Base-by-base conservation (phyloP, 2,113 vertebrate species). In the Hucho hucho region DNA sequence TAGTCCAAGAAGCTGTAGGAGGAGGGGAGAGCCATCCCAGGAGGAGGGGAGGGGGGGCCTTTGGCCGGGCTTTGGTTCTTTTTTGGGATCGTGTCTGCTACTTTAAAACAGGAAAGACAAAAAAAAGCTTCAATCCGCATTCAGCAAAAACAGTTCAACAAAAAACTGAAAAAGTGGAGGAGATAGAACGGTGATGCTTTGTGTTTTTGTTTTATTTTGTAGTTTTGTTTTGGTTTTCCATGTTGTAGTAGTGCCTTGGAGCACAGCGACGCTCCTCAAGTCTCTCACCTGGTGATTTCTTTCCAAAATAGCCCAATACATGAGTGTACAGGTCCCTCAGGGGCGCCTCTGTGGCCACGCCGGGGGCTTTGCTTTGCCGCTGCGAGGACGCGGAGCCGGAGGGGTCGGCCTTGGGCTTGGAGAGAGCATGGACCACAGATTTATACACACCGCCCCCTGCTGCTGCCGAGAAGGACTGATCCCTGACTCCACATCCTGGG, bases 251-350 rank as follows among this genome's bases (percentile, higher is more conserved):
- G 77, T 87, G 87, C 85, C 87, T 81, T 78, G 64, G 77, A 83
- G 81, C 80, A 53, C 37, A 53, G 49, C 4, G 49, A 18, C 16
- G 16, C 49, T 84, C 22, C 85, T 79, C 86, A 69, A 28, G 85
- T 86, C 95, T 95, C 98, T 99, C 98, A 99, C 98, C 98, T 99
- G 98, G 93, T 94, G 95, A 94, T 94, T 96, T 99, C 94, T 95
- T 96, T 96, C 98, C 98, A 97, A 99, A 99, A 98, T 99, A 99
- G 95, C 98, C 98, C 95, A 99, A 96, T 93, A 99, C 96, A 92
- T 98, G 97, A 93, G 96, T 94, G 96, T 98, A 99, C 94, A 99
- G 97, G 93, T 99, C 97, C 94, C 94, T 97, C 93, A 99, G 95
- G 88, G 96, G 97, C 79, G 58, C 58, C 58, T 22, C 58, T 22